Conservation (phyloP, 2,113 vertebrate genomes). For the Probosciger aterrimus region DNA sequence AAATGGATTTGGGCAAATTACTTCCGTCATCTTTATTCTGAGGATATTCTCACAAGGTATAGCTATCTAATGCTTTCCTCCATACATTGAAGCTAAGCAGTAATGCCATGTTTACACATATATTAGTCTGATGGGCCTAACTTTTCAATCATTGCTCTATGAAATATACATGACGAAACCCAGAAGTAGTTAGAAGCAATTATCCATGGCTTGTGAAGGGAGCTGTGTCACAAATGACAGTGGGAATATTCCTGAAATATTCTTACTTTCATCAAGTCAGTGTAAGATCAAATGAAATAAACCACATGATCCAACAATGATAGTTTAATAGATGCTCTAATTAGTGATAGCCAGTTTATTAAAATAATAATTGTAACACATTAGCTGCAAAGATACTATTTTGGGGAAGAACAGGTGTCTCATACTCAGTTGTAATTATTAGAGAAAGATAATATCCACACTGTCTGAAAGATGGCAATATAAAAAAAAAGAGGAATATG, state of each 20-base stretch:
- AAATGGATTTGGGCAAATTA: background rate
- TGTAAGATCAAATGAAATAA: background rate
- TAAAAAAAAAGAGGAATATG: background rate
- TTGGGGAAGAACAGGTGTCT: background rate
- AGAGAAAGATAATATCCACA: background rate
- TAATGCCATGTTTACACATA: background rate
- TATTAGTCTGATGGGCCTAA: background rate
- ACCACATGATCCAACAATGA: background rate
- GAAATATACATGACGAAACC: background rate
- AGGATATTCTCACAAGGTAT: background rate
- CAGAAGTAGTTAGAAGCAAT: background rate
- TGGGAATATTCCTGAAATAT: background rate
- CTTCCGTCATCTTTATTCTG: background rate
- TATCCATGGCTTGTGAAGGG: background rate
- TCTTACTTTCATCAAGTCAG: background rate
- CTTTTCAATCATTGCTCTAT: background rate
- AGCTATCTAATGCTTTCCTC: background rate
- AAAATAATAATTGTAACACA: background rate
- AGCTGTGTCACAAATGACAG: background rate
- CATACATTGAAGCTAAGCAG: background rate
- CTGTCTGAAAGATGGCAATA: background rate
- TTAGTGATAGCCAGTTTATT: background rate
- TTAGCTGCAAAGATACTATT: background rate
- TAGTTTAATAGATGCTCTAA: background rate
- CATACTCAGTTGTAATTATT: background rate